These are phyloP conservation scores for Drosophila formosana DNA, from an alignment of 2,888 invertebrate species.

Conservation along the genomic window DNA sequence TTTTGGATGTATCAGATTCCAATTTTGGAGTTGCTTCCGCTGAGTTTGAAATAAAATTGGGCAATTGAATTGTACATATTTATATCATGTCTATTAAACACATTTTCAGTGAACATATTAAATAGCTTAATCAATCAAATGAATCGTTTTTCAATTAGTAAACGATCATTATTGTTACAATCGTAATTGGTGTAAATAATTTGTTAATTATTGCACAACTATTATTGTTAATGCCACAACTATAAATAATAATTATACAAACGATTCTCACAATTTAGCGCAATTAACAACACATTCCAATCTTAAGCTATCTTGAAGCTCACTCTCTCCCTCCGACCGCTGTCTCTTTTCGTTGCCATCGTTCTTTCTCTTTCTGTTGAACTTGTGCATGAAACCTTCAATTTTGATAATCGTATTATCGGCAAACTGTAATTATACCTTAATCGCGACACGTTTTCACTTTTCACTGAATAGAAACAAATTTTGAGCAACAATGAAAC, in stretches of 20 bases:
- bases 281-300: constrained; percentile 1
- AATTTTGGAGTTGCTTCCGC: constrained; percentile 19
- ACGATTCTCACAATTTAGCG: constrained; percentile 3
- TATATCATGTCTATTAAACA: neutral
- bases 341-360: neutral
- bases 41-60: neutral
- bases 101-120: neutral
- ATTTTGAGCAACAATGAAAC: constrained; percentile 25
- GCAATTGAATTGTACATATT: neutral
- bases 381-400: neutral
- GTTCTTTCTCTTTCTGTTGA: neutral
- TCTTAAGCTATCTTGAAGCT: neutral
- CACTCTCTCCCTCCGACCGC: neutral
- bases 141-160: neutral
- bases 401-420: constrained; percentile 64
- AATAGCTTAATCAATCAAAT: neutral
- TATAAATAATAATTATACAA: neutral
- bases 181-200: neutral
- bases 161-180: constrained; percentile 1
- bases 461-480: constrained; percentile 47
- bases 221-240: constrained; percentile 3
- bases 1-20: neutral
- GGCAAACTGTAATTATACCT: constrained; percentile 55
- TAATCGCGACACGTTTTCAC: constrained; percentile 70
- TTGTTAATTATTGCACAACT: neutral